A percentile compares a stretch with the other conserved stretches of the same genome.
phyloP scores from a whole-genome alignment of 1,140 invertebrate genomes.

The Trichonephila clavipes region DNA sequence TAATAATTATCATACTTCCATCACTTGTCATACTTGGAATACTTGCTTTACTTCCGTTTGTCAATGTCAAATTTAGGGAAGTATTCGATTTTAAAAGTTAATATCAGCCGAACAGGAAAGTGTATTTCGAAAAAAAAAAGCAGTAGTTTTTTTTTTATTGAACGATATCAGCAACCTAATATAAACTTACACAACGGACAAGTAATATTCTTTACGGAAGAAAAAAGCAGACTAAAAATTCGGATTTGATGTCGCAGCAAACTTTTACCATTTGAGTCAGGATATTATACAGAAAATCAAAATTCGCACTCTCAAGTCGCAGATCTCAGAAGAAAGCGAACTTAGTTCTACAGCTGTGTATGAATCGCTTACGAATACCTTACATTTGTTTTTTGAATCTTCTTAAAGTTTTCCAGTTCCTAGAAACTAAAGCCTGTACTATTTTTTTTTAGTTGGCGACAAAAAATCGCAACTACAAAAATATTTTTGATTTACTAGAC shows the following conservation, averaged over 20 bases:
- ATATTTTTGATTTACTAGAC: not conserved
- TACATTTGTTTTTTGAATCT: not conserved
- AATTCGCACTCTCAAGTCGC: slow-evolving; percentile 11
- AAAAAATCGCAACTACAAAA: not conserved
- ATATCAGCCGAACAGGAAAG: not conserved
- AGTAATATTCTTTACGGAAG: not conserved
- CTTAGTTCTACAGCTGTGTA: not conserved
- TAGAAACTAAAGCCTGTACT: not conserved
- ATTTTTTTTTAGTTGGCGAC: not conserved
- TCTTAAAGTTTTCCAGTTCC: not conserved
- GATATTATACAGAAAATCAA: slow-evolving; percentile 44
- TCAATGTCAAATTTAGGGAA: not conserved
- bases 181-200: not conserved
- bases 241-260: slow-evolving; percentile 1
- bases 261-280: slow-evolving; percentile 47
- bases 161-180: not conserved
- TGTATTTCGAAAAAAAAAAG: not conserved
- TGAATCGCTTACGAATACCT: slow-evolving; percentile 14
- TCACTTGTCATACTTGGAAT: no score
- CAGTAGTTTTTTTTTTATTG: not conserved
- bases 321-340: not conserved
- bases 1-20: no score
- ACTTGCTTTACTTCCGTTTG: not conserved
- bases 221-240: not conserved
- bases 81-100: not conserved